Evolutionary conservation across 2,888 invertebrate species (phyloP).

Genomic region (Rotaria sp.): DNA sequence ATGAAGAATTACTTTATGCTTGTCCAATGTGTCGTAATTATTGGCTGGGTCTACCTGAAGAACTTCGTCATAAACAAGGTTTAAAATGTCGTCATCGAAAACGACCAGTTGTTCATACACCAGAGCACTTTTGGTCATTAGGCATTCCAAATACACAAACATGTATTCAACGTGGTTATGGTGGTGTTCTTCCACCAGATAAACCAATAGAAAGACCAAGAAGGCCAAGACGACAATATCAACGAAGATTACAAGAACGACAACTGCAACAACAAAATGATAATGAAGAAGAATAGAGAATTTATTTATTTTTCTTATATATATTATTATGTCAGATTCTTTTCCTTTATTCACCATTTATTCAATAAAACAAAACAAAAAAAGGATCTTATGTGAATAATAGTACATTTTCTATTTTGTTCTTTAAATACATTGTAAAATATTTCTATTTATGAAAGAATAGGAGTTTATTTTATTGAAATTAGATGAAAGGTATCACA

Average conservation of each 20-base stretch:
- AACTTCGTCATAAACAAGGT: slow-evolving; percentile 45
- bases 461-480: too few relatives aligned
- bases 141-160: slow-evolving; percentile 53
- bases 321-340: neutral
- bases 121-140: slow-evolving; percentile 54
- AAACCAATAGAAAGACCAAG: neutral
- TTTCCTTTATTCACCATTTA: neutral
- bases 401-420: too few relatives aligned
- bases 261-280: neutral
- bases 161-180: slow-evolving; percentile 46
- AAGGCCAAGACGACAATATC: neutral
- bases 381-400: too few relatives aligned
- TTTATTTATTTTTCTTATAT: neutral
- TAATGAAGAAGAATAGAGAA: neutral
- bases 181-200: slow-evolving; percentile 30
- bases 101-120: slow-evolving; percentile 48
- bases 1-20: neutral
- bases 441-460: too few relatives aligned
- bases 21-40: slow-evolving; percentile 33
- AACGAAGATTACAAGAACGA: neutral
- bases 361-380: too few relatives aligned
- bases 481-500: too few relatives aligned
- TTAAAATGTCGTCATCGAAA: slow-evolving; percentile 50
- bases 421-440: too few relatives aligned
- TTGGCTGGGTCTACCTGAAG: slow-evolving; percentile 44